phyloP scores from a whole-genome alignment of 2,888 invertebrate species.

The Eupithecia insigniata region DNA sequence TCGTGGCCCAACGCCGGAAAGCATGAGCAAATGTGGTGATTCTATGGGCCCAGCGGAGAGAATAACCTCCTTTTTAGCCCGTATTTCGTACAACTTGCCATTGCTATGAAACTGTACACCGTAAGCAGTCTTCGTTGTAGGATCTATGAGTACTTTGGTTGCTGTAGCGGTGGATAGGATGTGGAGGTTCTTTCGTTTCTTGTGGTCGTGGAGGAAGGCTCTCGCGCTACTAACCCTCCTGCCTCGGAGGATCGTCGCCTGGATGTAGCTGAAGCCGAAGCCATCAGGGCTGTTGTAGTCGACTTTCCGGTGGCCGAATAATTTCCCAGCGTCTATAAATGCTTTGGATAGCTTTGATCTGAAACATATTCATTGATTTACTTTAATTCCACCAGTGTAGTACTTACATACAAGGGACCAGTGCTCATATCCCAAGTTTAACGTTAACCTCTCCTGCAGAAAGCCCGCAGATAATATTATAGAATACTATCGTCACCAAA shows the following conservation, averaged over 20 bases:
- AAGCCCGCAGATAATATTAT: no score
- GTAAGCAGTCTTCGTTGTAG: slow-evolving; percentile 73
- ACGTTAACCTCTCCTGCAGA: no score
- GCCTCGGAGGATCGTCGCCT: slow-evolving; percentile 78
- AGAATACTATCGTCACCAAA: no score
- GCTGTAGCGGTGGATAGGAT: slow-evolving; percentile 82
- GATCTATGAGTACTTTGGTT: slow-evolving; percentile 84
- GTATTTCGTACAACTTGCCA: slow-evolving; percentile 73
- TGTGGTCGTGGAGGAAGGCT: slow-evolving; percentile 84
- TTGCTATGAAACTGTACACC: slow-evolving; percentile 71
- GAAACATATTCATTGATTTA: slow-evolving; percentile 42
- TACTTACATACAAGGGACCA: no score
- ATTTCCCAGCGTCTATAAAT: slow-evolving; percentile 86
- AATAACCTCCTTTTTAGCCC: slow-evolving; percentile 82
- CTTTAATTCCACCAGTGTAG: background rate
- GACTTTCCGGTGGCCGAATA: slow-evolving; percentile 86
- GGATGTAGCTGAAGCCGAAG: slow-evolving; percentile 83
- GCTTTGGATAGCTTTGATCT: slow-evolving; percentile 85
- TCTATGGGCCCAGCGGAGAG: slow-evolving; percentile 90
- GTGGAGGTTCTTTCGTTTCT: slow-evolving; percentile 83
- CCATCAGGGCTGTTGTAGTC: slow-evolving; percentile 88
- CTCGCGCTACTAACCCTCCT: slow-evolving; percentile 82
- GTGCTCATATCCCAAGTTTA: no score
- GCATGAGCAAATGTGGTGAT: slow-evolving; percentile 89
- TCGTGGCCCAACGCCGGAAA: slow-evolving; percentile 87